Evolutionary conservation across 2,797 vertebrate species (phyloP).

Genomic region (Sciurus carolinensis): DNA sequence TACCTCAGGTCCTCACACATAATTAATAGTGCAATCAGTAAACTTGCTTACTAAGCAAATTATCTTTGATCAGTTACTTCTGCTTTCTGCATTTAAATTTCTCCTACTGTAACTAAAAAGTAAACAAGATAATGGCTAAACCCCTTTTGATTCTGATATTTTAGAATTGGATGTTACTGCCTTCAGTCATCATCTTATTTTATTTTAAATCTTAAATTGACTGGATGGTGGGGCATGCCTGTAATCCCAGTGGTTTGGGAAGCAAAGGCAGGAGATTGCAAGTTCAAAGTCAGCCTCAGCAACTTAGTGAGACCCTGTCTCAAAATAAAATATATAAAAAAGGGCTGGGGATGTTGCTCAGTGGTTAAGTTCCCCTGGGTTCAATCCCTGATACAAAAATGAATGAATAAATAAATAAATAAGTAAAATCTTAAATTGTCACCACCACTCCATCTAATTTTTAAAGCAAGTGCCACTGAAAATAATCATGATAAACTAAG

Average conservation of each 20-base stretch:
- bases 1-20: not conserved
- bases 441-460: not conserved
- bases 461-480: not conserved
- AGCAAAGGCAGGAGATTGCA: too few species aligned
- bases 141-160: not conserved
- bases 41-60: not conserved
- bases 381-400: too few species aligned
- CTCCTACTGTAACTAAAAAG: conserved; percentile 5
- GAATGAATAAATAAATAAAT: too few species aligned
- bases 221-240: too few species aligned
- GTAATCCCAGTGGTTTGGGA: too few species aligned
- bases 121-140: conserved; percentile 3
- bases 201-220: conserved; percentile 8
- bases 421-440: not conserved
- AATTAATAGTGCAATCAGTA: not conserved
- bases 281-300: too few species aligned
- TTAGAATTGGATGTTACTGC: conserved; percentile 49
- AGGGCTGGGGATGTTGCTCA: too few species aligned
- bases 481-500: conserved; percentile 13
- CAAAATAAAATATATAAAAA: too few species aligned
- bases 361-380: too few species aligned
- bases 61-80: not conserved
- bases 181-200: conserved; percentile 21
- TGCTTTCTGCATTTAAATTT: conserved; percentile 34
- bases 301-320: too few species aligned